A percentile compares a stretch with the other conserved stretches of the same genome.
Evolutionary conservation across 2,113 vertebrate genomes (phyloP).

Genomic region (Onychostoma macrolepis): DNA sequence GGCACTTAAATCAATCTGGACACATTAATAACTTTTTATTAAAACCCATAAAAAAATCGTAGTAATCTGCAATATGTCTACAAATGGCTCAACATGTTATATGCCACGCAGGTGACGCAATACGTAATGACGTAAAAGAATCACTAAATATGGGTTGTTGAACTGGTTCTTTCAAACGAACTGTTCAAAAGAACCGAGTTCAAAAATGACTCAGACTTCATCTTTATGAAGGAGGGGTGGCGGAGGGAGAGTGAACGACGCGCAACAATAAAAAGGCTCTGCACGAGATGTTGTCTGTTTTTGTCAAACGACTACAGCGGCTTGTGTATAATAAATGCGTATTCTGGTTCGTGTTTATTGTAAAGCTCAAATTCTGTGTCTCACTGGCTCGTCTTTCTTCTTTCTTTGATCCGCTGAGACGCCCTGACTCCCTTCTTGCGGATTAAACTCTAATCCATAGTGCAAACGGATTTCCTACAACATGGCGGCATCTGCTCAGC

Average conservation of each 20-base stretch:
- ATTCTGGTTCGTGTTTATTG: not conserved
- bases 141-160: not conserved
- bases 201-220: not conserved
- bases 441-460: constrained; percentile 79
- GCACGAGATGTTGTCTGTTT: not conserved
- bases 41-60: not conserved
- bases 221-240: not conserved
- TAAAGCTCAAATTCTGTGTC: constrained; percentile 59
- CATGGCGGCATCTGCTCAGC: constrained; percentile 62
- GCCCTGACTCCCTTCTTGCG: constrained; percentile 69
- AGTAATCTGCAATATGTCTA: not conserved
- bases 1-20: not conserved
- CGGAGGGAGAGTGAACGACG: constrained; percentile 49
- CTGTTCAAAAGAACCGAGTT: constrained; percentile 7
- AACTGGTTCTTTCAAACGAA: not conserved
- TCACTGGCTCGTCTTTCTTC: constrained; percentile 51
- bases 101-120: constrained; percentile 22
- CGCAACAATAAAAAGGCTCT: not conserved
- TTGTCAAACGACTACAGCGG: not conserved
- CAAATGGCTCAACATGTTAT: not conserved
- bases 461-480: constrained; percentile 80
- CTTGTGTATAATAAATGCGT: not conserved
- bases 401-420: constrained; percentile 67
- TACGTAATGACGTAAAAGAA: not conserved
- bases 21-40: not conserved